Base-by-base conservation (phyloP, 2,797 vertebrate genomes). In the Vipera ursinii region DNA sequence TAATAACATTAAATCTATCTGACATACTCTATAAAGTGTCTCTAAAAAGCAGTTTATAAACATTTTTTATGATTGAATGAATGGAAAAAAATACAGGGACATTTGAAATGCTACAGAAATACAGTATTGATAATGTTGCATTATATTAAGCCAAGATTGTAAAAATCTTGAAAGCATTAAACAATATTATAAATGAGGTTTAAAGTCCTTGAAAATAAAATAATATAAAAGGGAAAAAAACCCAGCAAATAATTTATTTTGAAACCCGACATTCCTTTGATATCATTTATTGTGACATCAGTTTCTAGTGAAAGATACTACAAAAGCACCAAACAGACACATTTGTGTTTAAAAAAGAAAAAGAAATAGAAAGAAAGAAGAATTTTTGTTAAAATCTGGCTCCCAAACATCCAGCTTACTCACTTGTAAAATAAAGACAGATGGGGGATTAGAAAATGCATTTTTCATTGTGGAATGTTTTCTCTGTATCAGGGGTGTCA, bases 371-470 rank as follows among this genome's bases (percentile, higher is more conserved):
- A 59, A 78, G 56, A 56, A 93, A 89, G 60, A 87, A 88, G 69
- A 91, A 59, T 90, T 1, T 91, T 32, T 93, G 73, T 91, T 92
- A 87, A 13, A 91, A 90, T 95, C 93, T 96, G 95, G 88, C 92
- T 92, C 93, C 95, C 96, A 96, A 96, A 96, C 95, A 94, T 96
- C 91, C 90, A 91, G 65, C 92, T 86, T 82, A 15, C 51, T 90
- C 85, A 92, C 48, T 90, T 88, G 87, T 93, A 93, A 95, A 95
- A 95, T 92, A 91, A 95, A 95, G 87, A 78, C 95, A 94, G 92
- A 95, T 85, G 93, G 38, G 0, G 4, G 91, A 92, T 92, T 92
- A 95, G 90, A 95, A 95, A 94, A 95, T 12, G 87, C 60, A 26
- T 95, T 93, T 92, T 69, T 93, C 91, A 0, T 94, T 94, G 96